Evolutionary conservation across 2,797 vertebrate genomes (phyloP).

Genomic region (Vipera latastei): DNA sequence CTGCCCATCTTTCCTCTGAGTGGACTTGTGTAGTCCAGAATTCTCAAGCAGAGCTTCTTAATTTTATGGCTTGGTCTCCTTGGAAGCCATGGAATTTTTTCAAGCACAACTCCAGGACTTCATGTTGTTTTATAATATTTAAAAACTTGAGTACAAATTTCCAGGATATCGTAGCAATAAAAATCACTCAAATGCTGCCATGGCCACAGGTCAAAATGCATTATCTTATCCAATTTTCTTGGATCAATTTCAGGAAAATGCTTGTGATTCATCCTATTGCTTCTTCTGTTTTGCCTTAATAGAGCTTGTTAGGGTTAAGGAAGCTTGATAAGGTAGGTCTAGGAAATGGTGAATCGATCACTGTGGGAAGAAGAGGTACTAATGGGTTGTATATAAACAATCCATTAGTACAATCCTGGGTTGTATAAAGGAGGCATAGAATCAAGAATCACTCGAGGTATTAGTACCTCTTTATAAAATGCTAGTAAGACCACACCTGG

Average conservation of each 20-base stretch:
- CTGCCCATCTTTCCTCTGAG: background rate
- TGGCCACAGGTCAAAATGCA: background rate
- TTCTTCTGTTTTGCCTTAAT: background rate
- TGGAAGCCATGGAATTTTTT: background rate
- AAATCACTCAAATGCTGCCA: background rate
- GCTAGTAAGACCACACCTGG: too few relatives aligned
- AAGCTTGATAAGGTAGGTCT: background rate
- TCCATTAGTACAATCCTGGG: too few relatives aligned
- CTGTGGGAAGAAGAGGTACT: background rate
- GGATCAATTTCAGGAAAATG: background rate
- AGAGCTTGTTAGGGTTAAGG: background rate
- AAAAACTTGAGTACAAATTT: background rate
- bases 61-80: background rate
- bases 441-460: too few relatives aligned
- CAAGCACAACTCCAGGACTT: background rate
- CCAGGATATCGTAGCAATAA: background rate
- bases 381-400: too few relatives aligned
- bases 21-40: background rate
- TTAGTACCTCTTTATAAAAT: too few relatives aligned
- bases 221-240: background rate
- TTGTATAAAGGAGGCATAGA: too few relatives aligned
- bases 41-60: background rate
- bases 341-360: background rate
- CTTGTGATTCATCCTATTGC: slow-evolving; percentile 1
- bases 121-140: background rate